A percentile compares a stretch with the other conserved stretches of the same genome.
These are phyloP conservation scores for Nowickia ferox DNA, from an alignment of 2,888 invertebrate genomes.

Conservation along the genomic window DNA sequence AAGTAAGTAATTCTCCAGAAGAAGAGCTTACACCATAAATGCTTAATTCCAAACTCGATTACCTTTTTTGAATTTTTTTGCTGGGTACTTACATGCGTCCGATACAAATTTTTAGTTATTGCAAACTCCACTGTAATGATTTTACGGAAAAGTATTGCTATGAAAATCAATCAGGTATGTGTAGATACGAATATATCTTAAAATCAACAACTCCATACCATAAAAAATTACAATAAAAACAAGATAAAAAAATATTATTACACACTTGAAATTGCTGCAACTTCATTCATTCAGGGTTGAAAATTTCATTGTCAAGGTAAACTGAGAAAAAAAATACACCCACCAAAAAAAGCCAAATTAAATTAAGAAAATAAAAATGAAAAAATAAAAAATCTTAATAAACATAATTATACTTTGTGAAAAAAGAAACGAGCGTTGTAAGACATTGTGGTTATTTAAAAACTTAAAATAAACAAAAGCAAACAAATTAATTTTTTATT, in stretches of 20 bases:
- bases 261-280: not conserved
- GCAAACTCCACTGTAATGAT: not conserved
- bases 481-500: conserved; percentile 24
- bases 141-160: not conserved
- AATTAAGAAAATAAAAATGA: conserved; percentile 25
- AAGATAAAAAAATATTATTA: no score
- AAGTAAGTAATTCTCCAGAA: no score
- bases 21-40: no score
- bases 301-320: conserved; percentile 38
- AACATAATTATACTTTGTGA: not conserved
- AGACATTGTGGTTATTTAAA: not conserved
- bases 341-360: conserved; percentile 36
- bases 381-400: conserved; percentile 10
- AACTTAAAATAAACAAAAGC: not conserved
- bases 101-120: conserved; percentile 20
- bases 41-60: no score
- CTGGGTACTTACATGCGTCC: not conserved
- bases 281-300: not conserved
- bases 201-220: no score
- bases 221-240: no score
- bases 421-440: conserved; percentile 19
- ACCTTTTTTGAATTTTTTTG: no score
- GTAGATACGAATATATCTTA: no score
- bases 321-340: not conserved
- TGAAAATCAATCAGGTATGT: conserved; percentile 2